A percentile compares a stretch with the other conserved stretches of the same genome.
These are phyloP conservation scores for Corvus cornix DNA, from an alignment of 2,113 vertebrate genomes.

Conservation along the genomic window DNA sequence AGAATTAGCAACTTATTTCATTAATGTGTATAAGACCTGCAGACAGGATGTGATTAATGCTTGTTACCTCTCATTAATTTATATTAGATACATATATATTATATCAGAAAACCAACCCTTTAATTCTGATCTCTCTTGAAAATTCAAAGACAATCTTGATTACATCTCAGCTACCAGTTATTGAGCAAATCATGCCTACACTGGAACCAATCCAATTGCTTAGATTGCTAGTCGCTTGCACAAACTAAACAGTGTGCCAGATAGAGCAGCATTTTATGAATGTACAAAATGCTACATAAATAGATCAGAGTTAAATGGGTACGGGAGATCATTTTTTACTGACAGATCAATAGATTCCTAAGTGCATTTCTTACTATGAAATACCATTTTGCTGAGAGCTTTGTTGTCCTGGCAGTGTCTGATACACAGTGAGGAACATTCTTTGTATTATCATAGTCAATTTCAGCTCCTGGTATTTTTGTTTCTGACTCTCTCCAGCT, in stretches of 20 bases:
- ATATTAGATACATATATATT: not conserved
- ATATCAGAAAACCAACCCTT: not conserved
- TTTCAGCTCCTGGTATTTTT: not conserved
- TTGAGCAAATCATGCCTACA: not conserved
- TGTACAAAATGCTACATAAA: fast-evolving
- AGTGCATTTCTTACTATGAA: not conserved
- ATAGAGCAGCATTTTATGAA: not conserved
- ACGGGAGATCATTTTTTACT: fast-evolving
- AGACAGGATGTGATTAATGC: not conserved
- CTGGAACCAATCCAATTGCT: not conserved
- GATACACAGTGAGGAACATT: not conserved
- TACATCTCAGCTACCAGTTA: not conserved
- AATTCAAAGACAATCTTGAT: not conserved
- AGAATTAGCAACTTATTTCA: not conserved
- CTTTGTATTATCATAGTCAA: not conserved
- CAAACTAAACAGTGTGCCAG: not conserved
- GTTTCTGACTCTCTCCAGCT: not conserved
- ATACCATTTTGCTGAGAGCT: not conserved
- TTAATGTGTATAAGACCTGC: not conserved
- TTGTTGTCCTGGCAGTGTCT: not conserved
- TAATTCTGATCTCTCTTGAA: not conserved
- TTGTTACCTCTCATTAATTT: not conserved
- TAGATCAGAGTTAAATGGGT: not conserved
- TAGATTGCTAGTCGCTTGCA: fast-evolving
- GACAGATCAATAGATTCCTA: not conserved